Evolutionary conservation across 2,888 invertebrate species (phyloP), one percentile per base, ranked within the genome.

Genomic region (Phlogophora meticulosa): DNA sequence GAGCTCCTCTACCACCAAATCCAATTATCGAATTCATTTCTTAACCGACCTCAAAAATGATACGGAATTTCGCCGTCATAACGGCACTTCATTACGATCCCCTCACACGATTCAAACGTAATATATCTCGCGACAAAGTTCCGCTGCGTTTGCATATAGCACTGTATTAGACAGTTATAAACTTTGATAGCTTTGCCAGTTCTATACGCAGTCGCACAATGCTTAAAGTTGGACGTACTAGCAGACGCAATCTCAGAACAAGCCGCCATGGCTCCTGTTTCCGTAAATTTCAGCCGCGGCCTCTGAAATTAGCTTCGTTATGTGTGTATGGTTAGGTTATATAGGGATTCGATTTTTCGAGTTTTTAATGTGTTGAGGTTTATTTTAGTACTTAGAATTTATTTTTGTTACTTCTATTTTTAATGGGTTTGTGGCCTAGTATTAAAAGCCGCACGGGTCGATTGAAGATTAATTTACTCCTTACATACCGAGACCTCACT

Each of bases 101-200:
- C 60, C 67, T 57, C 53, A 76, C 73, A 73, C 63, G 65, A 72
- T 73, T 56, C 63, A 69, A 71, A 72, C 64, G 73, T 75, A 83
- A 82, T 80, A 73, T 79, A 82, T 76, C 80, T 78, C 66, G 69
- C 58, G 69, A 76, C 81, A 76, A 88, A 88, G 84, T 89, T 87
- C 58, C 55, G 15, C 73, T 78, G 78, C 84, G 81, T 89, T 88
- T 88, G 87, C 89, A 87, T 88, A 83, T 81, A 87, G 87, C 85
- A 87, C 90, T 90, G 90, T 89, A 88, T 88, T 86, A 90, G 89
- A 88, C 86, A 85, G 83, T 90, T 91, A 89, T 87, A 90, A 91
- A 92, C 85, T 92, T 92, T 91, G 91, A 91, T 92, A 89, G 90
- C 89, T 90, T 90, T 85, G 83, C 87, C 80, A 78, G 87, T 85